Base-by-base conservation (phyloP, 1,140 invertebrate genomes). In the Bombus sibiricus region DNA sequence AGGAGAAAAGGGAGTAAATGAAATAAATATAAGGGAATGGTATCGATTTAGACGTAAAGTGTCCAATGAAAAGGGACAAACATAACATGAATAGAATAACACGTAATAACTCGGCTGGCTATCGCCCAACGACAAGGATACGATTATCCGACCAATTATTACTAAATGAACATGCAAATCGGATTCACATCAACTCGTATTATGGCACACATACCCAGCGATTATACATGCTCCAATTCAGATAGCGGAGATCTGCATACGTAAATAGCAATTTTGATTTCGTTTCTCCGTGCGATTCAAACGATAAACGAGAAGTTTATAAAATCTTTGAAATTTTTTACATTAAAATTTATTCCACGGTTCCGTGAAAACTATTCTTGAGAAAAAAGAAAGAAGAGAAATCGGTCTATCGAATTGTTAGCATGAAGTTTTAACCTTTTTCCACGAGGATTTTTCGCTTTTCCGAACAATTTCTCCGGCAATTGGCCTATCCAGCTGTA, bases 101-200 rank as follows among this genome's bases (percentile, higher is more conserved):
- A n/a, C 57, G 57, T 59, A 64, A 75, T 64, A 82, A 64, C 15
- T 82, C 13, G 53, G 69, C 10, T 28, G 37, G 34, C 32, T 82
- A 64, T 75, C 32, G 32, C 39, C n/a, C n/a, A 75, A 64, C 25
- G 22, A 62, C 53, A 75, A 18, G 6, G 25, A 82, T 28, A 82
- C 57, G 81, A 82, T 82, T 64, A 82, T 34, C 53, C n/a, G 81
- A 64, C 64, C 69, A 34, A 74, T 82, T 74, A 82, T 62, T n/a
- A 74, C 53, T 74, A 82, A 74, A 82, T 82, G 81, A 74, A 59
- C 81, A 82, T 64, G 71, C 57, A 75, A 75, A 82, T 82, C 69
- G 81, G 72, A 75, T 82, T 82, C 22, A n/a, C 71, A 82, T 82
- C 57, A 28, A 22, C 37, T 57, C 18, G 53, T 64, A 47, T 82